These are phyloP conservation scores for Amazonetta brasiliensis DNA, from an alignment of 2,797 vertebrate species.

Conservation along the genomic window DNA sequence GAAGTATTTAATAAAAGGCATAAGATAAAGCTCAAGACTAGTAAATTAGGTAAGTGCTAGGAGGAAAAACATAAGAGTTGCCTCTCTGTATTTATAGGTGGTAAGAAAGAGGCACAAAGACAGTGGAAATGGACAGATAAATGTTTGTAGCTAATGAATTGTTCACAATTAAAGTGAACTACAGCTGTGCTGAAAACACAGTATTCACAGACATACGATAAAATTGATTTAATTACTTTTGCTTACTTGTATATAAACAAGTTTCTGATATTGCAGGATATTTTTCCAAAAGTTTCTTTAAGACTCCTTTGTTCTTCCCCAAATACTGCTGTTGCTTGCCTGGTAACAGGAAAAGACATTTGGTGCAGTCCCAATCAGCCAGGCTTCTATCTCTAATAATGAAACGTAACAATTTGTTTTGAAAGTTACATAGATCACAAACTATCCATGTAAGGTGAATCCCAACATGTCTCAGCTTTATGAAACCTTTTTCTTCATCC, in stretches of 20 bases:
- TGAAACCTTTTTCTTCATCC: background rate
- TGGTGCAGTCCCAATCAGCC: background rate
- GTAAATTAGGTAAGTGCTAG: background rate
- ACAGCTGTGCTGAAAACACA: conserved; percentile 8
- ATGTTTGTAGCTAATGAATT: background rate
- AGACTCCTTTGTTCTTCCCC: background rate
- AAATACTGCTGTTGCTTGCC: background rate
- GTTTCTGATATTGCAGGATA: background rate
- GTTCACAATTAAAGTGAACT: background rate
- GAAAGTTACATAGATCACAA: conserved; percentile 9
- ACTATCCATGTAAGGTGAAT: background rate
- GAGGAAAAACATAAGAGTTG: background rate
- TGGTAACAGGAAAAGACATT: background rate
- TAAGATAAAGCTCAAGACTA: background rate
- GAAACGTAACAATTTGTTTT: background rate
- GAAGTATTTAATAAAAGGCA: background rate
- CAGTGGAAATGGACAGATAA: background rate
- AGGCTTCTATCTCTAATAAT: conserved; percentile 9
- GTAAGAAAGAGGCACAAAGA: background rate
- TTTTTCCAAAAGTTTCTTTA: conserved; percentile 10
- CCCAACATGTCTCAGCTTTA: background rate
- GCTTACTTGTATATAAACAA: background rate
- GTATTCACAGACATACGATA: background rate
- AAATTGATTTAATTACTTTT: background rate
- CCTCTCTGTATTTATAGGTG: background rate